Base-by-base conservation (phyloP, 1,140 invertebrate species). In the Rhyzopertha dominica region DNA sequence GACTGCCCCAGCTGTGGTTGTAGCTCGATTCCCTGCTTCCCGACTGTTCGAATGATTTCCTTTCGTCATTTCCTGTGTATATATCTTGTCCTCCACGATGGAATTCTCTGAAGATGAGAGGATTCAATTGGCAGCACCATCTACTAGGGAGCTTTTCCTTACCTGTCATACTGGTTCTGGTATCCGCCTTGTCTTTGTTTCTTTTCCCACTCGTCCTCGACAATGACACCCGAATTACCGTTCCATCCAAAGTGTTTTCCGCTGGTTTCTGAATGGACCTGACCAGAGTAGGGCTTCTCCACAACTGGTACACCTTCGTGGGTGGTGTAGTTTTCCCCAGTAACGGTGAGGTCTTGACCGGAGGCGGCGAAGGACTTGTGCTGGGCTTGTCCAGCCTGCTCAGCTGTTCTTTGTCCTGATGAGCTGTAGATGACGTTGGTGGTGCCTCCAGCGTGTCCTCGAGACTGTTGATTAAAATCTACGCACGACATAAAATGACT, bases 201-300 rank as follows among this genome's bases (percentile, higher is more conserved):
- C 10, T 25, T 2, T 29, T 29, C 24, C 17, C 28, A n/a, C 30
- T 22, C 7, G 23, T 22, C n/a, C 22, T 20, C 25, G 20, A 25
- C 23, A 35, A 14, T 43, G 20, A 22, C 26, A 1, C n/a, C 28
- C 2, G 22, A 9, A 13, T 9, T 22, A 9, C 25, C n/a, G 20
- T 47, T 47, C 44, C 44, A 47, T 16, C 32, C 37, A 23, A 47
- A 47, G 12, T 40, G 44, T n/a, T n/a, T n/a, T n/a, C n/a, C n/a
- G n/a, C n/a, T n/a, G n/a, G n/a, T n/a, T n/a, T n/a, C 13, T 25
- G 14, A 24, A 39, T 47, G 3, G 34, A 5, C 7, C 12, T 24
- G 8, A 7, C 4, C n/a, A n/a, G n/a, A 8, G n/a, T 20, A 13
- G 36, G 23, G 16, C 39, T 13, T 16, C 32, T 45, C 23, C 17